Percentiles rank a stretch among this genome's conserved stretches.
These are phyloP conservation scores for Desmophyllum pertusum DNA, from an alignment of 92 coral and sea anemone species.

Conservation along the genomic window DNA sequence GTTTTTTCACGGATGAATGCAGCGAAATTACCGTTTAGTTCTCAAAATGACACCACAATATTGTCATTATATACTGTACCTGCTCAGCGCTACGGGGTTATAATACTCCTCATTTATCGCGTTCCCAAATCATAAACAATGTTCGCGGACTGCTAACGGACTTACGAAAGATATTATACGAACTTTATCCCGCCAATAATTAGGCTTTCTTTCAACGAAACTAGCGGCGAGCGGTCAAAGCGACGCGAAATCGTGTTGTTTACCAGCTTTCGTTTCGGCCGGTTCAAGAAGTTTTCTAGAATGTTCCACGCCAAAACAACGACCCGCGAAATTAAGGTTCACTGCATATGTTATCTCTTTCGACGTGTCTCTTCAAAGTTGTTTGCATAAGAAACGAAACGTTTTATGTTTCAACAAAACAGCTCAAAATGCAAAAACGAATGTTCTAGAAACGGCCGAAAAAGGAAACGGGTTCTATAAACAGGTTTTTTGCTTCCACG, in stretches of 20 bases:
- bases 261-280: conserved; percentile 14
- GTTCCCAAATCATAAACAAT: not conserved
- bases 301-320: conserved; percentile 40
- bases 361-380: conserved; percentile 10
- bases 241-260: conserved; percentile 15
- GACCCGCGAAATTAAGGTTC: conserved; percentile 18
- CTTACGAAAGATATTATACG: not conserved
- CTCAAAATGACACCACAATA: conserved; percentile 17
- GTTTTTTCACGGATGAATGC: not conserved
- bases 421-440: conserved; percentile 5
- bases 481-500: not conserved
- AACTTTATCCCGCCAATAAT: not conserved
- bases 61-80: not conserved
- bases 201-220: not conserved
- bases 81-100: not conserved
- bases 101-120: not conserved
- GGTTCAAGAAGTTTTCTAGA: conserved; percentile 22
- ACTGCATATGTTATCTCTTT: conserved; percentile 41
- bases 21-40: not conserved
- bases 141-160: not conserved
- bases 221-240: not conserved
- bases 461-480: not conserved
- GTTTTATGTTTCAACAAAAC: conserved; percentile 37
- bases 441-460: conserved; percentile 20
- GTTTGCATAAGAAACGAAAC: conserved; percentile 46